Conservation (phyloP, 2,113 vertebrate genomes). For the Eonycteris spelaea region DNA sequence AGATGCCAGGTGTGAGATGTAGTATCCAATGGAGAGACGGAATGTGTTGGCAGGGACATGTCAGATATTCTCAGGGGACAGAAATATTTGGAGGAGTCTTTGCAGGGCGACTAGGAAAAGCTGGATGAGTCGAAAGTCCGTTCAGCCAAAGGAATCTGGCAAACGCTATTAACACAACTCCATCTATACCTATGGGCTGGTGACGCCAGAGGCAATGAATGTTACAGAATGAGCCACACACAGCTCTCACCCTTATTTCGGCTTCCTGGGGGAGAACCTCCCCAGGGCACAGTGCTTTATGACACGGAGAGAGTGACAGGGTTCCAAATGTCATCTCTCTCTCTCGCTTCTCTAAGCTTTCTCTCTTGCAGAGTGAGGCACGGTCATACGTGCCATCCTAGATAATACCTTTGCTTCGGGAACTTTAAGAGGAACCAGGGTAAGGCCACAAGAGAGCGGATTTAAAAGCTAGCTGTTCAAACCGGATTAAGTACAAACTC, state of each 20-base stretch:
- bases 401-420: neutral
- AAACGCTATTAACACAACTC: neutral
- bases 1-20: neutral
- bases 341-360: neutral
- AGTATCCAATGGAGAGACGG: neutral
- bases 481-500: too few relatives aligned
- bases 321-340: neutral
- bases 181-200: neutral
- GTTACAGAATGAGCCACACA: neutral
- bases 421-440: neutral
- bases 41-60: neutral
- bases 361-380: neutral
- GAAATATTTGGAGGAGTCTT: neutral
- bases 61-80: neutral
- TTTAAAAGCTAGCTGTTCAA: neutral
- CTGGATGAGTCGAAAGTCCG: neutral
- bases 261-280: neutral
- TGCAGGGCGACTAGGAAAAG: neutral
- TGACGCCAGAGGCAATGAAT: neutral
- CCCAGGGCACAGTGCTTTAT: neutral
- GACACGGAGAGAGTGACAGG: neutral
- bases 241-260: neutral
- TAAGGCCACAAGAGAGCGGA: neutral
- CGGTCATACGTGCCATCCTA: neutral
- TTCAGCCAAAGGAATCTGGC: neutral